These are phyloP conservation scores for Sylvilagus bachmani DNA, from an alignment of 2,113 vertebrate species.

Conservation along the genomic window DNA sequence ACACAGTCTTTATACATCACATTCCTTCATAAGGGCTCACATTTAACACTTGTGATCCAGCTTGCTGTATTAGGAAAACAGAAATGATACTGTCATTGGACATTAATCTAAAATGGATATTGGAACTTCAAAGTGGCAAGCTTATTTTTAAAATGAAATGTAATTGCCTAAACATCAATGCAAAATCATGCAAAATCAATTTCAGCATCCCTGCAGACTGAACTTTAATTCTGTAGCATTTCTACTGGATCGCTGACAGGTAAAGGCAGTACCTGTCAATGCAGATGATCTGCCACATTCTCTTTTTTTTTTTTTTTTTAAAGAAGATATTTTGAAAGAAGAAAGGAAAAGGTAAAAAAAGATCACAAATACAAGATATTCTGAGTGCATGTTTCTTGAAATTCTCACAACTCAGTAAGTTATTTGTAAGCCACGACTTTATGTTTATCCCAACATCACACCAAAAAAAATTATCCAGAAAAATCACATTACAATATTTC, in stretches of 20 bases:
- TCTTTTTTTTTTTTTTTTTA: background rate
- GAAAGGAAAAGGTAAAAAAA: background rate
- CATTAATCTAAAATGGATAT: background rate
- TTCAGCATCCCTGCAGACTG: background rate
- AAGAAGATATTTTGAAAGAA: background rate
- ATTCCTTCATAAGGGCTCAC: conserved; percentile 35
- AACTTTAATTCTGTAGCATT: conserved; percentile 3
- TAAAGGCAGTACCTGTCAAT: conserved; percentile 4
- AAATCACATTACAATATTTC: background rate
- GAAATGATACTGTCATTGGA: background rate
- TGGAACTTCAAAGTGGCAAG: background rate
- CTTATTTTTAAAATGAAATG: background rate
- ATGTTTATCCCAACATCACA: background rate
- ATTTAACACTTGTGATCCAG: background rate
- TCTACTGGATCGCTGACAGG: background rate
- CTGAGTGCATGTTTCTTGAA: background rate
- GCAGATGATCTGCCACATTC: background rate
- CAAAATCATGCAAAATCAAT: background rate
- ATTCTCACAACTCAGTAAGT: conserved; percentile 28
- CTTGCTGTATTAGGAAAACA: background rate
- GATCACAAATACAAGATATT: conserved; percentile 2
- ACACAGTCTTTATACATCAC: background rate
- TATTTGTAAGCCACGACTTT: background rate
- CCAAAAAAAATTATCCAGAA: background rate
- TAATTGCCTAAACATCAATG: background rate